Base-by-base conservation (phyloP, 2,888 invertebrate genomes). In the Polia nebulosa region DNA sequence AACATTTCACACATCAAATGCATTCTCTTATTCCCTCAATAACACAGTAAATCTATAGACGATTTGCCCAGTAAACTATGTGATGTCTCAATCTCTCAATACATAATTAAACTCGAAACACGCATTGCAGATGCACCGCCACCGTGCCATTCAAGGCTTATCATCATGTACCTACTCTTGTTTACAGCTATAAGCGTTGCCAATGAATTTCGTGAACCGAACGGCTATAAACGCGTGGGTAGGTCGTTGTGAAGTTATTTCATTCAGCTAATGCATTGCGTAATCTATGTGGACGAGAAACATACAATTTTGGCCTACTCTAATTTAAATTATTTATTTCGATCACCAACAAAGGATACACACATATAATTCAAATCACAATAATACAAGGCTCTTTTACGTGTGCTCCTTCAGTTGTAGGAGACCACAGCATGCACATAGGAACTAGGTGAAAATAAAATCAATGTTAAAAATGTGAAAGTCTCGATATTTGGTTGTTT, bases 51-150 rank as follows among this genome's bases (percentile, higher is more conserved):
- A 27, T n/a, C 9, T 9, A n/a, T 27, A 20, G 8, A 17, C 15
- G n/a, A n/a, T n/a, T n/a, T n/a, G n/a, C n/a, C n/a, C n/a, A 29
- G 20, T 41, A 13, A 25, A 9, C 25, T 13, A 45, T 29, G 3
- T 17, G 11, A 64, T 44, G 27, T n/a, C n/a, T n/a, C n/a, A n/a
- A n/a, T n/a, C n/a, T 49, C 15, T 55, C 20, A 41, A 51, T 56
- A 53, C 20, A 44, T 51, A 29, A 57, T 58, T 53, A 58, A 64
- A 32, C 5, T 7, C 34, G n/a, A 49, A 73, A 64, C 74, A 51
- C 75, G 75, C 71, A 65, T 29, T 74, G 56, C 74, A 74, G 66
- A 74, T 74, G 75, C 56, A 53, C 11, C 15, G 52, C 22, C 25
- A 13, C 13, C 41, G 49, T 22, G 13, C 34, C 72, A 25, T 65